Evolutionary conservation across 2,797 vertebrate species (phyloP).

Genomic region (Phyllotis vaccarum): DNA sequence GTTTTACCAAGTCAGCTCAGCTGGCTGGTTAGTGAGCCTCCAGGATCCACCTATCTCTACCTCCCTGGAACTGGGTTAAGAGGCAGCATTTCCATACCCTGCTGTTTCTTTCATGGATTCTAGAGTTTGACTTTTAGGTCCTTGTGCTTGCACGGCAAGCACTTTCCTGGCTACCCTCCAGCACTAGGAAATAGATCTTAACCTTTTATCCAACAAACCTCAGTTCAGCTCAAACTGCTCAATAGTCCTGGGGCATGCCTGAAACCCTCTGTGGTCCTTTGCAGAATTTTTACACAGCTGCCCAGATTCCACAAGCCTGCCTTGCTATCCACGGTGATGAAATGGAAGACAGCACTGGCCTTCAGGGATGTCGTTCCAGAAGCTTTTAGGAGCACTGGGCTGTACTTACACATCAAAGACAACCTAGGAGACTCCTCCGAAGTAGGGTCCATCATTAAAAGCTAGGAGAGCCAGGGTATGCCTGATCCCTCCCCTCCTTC

Average conservation of each 20-base stretch:
- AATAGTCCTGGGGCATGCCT: neutral
- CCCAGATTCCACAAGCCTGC: neutral
- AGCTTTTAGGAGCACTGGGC: conserved; percentile 59
- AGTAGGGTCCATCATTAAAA: neutral
- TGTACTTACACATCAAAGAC: conserved; percentile 67
- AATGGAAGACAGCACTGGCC: conserved; percentile 45
- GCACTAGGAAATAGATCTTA: neutral
- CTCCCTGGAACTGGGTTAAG: neutral
- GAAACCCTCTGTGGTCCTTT: neutral
- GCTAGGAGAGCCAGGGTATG: neutral
- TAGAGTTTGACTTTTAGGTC: neutral
- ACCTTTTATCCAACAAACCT: neutral
- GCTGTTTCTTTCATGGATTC: neutral
- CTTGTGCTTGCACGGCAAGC: neutral
- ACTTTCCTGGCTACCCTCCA: neutral
- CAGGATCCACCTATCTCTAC: neutral
- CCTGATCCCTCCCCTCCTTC: neutral
- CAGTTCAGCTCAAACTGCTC: neutral
- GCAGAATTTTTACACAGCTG: conserved; percentile 21
- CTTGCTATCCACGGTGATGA: conserved; percentile 34
- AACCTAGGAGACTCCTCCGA: conserved; percentile 40
- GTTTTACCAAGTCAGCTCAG: neutral
- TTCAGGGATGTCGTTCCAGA: conserved; percentile 47
- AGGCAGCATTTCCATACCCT: neutral
- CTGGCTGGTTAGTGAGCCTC: neutral